phyloP scores from a whole-genome alignment of 2,888 invertebrate genomes.

The Drosophila setosimentum region DNA sequence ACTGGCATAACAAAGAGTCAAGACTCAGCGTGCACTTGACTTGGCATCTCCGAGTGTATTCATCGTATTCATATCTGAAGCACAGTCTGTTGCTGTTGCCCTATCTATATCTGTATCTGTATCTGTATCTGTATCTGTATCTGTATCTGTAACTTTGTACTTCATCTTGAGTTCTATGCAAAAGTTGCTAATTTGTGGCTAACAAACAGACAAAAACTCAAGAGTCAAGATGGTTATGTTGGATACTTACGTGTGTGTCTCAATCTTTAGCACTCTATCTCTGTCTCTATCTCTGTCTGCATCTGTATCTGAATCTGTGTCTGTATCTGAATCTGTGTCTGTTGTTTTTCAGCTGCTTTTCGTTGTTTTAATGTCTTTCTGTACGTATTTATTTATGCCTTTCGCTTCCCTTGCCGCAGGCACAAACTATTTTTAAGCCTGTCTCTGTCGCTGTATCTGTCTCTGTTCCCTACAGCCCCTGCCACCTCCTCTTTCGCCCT shows the following conservation, averaged over 20 bases:
- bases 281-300: background rate
- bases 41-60: conserved; percentile 3
- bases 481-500: background rate
- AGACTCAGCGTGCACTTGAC: conserved; percentile 30
- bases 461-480: background rate
- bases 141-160: conserved; percentile 5
- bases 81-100: conserved; percentile 6
- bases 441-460: background rate
- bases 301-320: background rate
- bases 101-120: conserved; percentile 6
- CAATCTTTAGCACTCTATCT: background rate
- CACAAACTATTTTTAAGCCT: conserved; percentile 16
- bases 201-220: background rate
- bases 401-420: conserved; percentile 36
- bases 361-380: background rate
- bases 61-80: conserved; percentile 12
- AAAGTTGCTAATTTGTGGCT: conserved; percentile 28
- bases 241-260: conserved; percentile 2
- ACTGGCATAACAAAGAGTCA: conserved; percentile 48
- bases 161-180: conserved; percentile 27
- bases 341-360: background rate
- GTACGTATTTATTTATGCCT: conserved; percentile 6
- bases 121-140: conserved; percentile 6
- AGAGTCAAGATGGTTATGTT: conserved; percentile 9
- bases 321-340: background rate